phyloP scores from a whole-genome alignment of 2,113 vertebrate genomes.

The Ramphastos sulfuratus region DNA sequence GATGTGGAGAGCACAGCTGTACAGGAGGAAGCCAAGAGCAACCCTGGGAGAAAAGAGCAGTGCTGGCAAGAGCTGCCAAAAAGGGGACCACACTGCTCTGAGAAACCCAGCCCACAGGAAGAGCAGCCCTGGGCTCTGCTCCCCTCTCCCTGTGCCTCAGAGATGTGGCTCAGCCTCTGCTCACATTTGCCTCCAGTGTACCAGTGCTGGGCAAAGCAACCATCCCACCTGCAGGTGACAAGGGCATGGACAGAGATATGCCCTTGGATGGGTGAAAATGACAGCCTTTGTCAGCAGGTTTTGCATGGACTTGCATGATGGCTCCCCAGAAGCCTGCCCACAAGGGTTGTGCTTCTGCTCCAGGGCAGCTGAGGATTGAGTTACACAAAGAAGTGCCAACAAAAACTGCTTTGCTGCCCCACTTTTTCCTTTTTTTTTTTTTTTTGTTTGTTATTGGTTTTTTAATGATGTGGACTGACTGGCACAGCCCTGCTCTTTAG shows the following conservation, averaged over 20 bases:
- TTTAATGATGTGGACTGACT: neutral
- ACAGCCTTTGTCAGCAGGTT: accelerated
- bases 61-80: neutral
- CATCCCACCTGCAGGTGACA: neutral
- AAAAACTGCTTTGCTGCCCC: neutral
- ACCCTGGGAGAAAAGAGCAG: neutral
- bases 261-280: accelerated
- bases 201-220: neutral
- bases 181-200: accelerated
- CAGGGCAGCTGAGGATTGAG: neutral
- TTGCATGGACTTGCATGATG: accelerated
- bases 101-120: neutral
- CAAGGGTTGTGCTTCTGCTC: neutral
- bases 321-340: neutral
- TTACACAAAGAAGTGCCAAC: neutral
- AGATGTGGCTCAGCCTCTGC: accelerated
- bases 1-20: constrained; percentile 50
- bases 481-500: neutral
- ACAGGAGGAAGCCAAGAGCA: constrained; percentile 24
- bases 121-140: neutral
- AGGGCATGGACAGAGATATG: accelerated
- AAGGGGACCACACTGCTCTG: accelerated
- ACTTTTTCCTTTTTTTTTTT: neutral
- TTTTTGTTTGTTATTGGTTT: neutral
- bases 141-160: accelerated